A percentile compares a stretch with the other conserved stretches of the same genome.
These are phyloP conservation scores for Myopa testacea DNA, from an alignment of 2,888 invertebrate species.

Conservation along the genomic window DNA sequence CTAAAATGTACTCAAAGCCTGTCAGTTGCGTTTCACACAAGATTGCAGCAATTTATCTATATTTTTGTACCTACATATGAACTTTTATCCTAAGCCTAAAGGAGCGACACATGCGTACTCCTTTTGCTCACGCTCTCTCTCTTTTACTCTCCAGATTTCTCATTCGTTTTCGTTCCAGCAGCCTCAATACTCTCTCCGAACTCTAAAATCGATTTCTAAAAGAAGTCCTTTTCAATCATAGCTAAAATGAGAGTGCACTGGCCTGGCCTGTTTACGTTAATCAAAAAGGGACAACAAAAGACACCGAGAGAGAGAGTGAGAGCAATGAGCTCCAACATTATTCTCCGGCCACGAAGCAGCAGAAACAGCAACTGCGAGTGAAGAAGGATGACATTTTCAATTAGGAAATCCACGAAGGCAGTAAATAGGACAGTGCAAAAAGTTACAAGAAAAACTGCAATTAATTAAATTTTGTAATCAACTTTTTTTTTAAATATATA, in stretches of 20 bases:
- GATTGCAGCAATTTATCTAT: too few relatives aligned
- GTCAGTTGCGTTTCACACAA: too few relatives aligned
- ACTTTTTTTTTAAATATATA: background rate
- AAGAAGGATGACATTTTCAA: conserved; percentile 32
- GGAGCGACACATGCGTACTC: conserved; percentile 28
- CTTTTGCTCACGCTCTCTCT: conserved; percentile 5
- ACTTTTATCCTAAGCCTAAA: conserved; percentile 19
- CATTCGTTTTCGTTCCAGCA: background rate
- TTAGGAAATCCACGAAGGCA: conserved; percentile 15
- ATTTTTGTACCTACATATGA: too few relatives aligned
- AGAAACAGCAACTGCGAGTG: conserved; percentile 49
- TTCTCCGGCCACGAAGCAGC: conserved; percentile 44
- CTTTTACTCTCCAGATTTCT: background rate
- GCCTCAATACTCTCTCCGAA: background rate
- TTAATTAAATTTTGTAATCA: background rate
- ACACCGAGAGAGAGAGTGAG: background rate
- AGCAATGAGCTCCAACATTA: background rate
- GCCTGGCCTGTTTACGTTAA: background rate
- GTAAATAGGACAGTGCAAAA: conserved; percentile 20
- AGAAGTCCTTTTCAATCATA: conserved; percentile 40
- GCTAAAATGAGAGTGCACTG: background rate
- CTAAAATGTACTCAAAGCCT: too few relatives aligned
- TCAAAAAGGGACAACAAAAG: background rate
- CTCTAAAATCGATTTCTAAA: conserved; percentile 52
- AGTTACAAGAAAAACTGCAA: background rate